Base-by-base conservation (phyloP, 2,113 vertebrate species). In the Centropristis striata region DNA sequence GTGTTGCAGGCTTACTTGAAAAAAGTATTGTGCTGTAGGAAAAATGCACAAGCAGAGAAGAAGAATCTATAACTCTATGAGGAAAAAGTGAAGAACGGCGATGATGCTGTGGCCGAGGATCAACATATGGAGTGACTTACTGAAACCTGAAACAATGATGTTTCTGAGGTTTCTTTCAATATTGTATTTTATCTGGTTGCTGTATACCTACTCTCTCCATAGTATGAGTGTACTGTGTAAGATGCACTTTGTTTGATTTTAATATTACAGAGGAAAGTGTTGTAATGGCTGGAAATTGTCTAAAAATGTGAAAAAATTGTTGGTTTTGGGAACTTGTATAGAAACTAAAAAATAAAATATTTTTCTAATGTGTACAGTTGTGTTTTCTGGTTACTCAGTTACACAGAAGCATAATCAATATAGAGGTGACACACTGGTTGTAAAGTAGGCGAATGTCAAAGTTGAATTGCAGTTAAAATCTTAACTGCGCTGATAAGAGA, bases 1-100 rank as follows among this genome's bases (percentile, higher is more conserved):
- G 16, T 13, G 4, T 32, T 71, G 55, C 72, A 86, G 28, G 57
- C 44, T 69, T 77, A 88, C 84, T 88, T 88, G 75, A 87, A 89
- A 64, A 71, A 10, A 28, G 3, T 36, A 42, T 60, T 28, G 42
- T 1, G 6, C 28, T 57, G 42, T 68, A 25, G n/a, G 42, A 54
- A 57, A 60, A 32, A 60, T 46, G 36, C 39, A 16, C 25, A 70
- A 37, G 32, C 25, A 57, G 46, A 60, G 44, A 53, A 60, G 27
- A 47, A 20, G 1, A 53, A 51, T 36, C 32, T n/a, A 2, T 32
- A 25, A 15, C 32, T 71, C 50, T 37, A 1, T 71, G 32, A 42
- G 15, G n/a, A 39, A 68, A 70, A 42, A 1, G 16, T 10, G 27
- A 60, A 32, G 32, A 32, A 32, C 32, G 6, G 32, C 21, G 39